Conservation (phyloP, 2,113 vertebrate species). For the Ciconia boyciana region DNA sequence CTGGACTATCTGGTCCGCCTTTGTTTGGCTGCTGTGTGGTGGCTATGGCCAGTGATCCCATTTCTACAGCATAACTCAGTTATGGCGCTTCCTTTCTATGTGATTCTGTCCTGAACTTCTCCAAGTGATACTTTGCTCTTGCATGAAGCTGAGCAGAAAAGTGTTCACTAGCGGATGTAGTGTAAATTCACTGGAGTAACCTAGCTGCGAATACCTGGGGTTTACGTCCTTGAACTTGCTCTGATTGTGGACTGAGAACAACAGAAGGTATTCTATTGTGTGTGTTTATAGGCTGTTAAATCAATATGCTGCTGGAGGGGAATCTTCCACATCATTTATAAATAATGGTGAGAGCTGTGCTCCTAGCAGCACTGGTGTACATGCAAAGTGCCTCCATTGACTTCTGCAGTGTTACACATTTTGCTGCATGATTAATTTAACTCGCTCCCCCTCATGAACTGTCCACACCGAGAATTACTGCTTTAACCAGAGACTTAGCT, state of each 20-base stretch:
- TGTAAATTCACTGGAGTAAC: neutral
- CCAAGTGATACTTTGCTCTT: neutral
- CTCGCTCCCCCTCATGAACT: neutral
- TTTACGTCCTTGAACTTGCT: neutral
- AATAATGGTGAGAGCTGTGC: constrained; percentile 6
- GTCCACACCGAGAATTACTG: neutral
- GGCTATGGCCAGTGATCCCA: neutral
- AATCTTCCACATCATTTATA: constrained; percentile 53
- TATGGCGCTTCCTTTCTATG: neutral
- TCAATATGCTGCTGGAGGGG: constrained; percentile 47
- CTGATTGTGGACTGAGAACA: neutral
- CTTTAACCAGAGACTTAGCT: neutral
- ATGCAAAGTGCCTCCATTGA: constrained; percentile 44
- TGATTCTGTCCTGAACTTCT: neutral
- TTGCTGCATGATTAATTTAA: constrained; percentile 31
- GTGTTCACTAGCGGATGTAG: neutral
- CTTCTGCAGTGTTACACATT: neutral
- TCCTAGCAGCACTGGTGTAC: neutral
- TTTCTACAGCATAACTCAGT: neutral
- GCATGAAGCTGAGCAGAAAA: neutral
- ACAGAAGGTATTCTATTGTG: neutral
- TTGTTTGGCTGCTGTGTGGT: neutral
- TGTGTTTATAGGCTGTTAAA: neutral
- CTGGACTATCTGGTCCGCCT: neutral
- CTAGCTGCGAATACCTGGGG: neutral